These are phyloP conservation scores for Polydesmus complanatus DNA, from an alignment of 2,888 invertebrate species.

Conservation along the genomic window DNA sequence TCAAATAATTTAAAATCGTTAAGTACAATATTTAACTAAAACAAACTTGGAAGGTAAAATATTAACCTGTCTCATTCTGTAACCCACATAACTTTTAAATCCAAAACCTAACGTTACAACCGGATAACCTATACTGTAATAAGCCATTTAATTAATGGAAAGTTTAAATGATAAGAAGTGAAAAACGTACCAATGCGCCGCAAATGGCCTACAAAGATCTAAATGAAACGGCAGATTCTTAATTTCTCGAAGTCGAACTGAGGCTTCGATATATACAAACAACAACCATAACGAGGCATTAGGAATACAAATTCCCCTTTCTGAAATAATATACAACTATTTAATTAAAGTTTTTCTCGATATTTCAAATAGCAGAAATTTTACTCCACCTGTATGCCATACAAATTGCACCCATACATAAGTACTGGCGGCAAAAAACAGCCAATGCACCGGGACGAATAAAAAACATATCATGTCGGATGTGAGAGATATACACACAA, in stretches of 20 bases:
- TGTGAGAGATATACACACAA: conserved; percentile 92
- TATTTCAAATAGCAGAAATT: not conserved
- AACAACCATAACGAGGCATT: conserved; percentile 86
- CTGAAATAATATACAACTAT: too few relatives aligned
- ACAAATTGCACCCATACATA: conserved; percentile 98
- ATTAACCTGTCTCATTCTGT: conserved; percentile 69
- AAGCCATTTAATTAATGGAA: too few relatives aligned
- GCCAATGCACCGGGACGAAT: conserved; percentile 95
- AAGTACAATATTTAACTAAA: not conserved
- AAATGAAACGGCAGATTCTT: conserved; percentile 70
- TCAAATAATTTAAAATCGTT: conserved; percentile 7
- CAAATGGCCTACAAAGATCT: conserved; percentile 87
- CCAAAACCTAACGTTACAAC: conserved; percentile 91
- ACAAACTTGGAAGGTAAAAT: conserved; percentile 24
- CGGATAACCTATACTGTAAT: conserved; percentile 75
- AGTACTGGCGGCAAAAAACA: conserved; percentile 94
- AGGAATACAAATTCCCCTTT: conserved; percentile 84
- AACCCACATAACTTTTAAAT: conserved; percentile 82
- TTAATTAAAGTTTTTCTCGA: not conserved
- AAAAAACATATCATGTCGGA: conserved; percentile 98
- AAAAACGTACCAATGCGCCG: conserved; percentile 89
- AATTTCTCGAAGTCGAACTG: conserved; percentile 61
- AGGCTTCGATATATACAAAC: conserved; percentile 87
- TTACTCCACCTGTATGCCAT: conserved; percentile 74
- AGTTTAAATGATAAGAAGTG: too few relatives aligned